A percentile compares a stretch with the other conserved stretches of the same genome.
Conservation (phyloP, 2,113 vertebrate species). For the Anhinga rufa region DNA sequence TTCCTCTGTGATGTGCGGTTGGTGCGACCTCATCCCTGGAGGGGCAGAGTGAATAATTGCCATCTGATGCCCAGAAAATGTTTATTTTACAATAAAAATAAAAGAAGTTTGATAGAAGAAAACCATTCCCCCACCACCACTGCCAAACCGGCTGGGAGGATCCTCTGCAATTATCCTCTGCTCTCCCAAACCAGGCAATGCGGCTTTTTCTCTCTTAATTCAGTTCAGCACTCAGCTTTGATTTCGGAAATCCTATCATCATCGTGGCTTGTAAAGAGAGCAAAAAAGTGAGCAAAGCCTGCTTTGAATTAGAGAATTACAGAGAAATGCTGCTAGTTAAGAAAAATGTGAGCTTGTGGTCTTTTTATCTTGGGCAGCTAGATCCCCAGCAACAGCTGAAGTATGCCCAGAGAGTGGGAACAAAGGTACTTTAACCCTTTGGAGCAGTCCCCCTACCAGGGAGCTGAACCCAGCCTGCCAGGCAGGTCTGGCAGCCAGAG, state of each 20-base stretch:
- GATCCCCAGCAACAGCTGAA: not conserved
- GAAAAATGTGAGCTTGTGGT: slow-evolving; percentile 51
- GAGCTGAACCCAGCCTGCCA: not conserved
- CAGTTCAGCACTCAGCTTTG: slow-evolving; percentile 59
- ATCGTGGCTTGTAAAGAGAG: slow-evolving; percentile 32
- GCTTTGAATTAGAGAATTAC: slow-evolving; percentile 62
- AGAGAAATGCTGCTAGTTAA: slow-evolving; percentile 40
- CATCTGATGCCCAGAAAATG: slow-evolving; percentile 31
- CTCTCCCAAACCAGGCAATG: not conserved
- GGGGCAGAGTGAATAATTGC: not conserved
- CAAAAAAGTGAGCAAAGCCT: slow-evolving; percentile 61
- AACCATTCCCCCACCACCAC: not conserved
- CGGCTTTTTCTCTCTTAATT: slow-evolving; percentile 48
- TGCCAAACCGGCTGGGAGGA: slow-evolving; percentile 10
- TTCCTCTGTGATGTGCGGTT: not conserved
- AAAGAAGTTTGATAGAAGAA: slow-evolving; percentile 45
- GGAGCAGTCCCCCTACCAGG: not conserved
- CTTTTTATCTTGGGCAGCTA: slow-evolving; percentile 36
- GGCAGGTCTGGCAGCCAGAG: not conserved
- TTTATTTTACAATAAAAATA: slow-evolving; percentile 53
- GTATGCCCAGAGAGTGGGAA: not conserved
- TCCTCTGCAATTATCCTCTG: slow-evolving; percentile 22
- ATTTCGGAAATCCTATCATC: slow-evolving; percentile 66
- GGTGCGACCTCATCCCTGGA: not conserved
- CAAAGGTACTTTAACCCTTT: not conserved